Evolutionary conservation across 2,888 invertebrate species (phyloP), one percentile per base, ranked within the genome.

Genomic region (Didymodactylos carnosus): DNA sequence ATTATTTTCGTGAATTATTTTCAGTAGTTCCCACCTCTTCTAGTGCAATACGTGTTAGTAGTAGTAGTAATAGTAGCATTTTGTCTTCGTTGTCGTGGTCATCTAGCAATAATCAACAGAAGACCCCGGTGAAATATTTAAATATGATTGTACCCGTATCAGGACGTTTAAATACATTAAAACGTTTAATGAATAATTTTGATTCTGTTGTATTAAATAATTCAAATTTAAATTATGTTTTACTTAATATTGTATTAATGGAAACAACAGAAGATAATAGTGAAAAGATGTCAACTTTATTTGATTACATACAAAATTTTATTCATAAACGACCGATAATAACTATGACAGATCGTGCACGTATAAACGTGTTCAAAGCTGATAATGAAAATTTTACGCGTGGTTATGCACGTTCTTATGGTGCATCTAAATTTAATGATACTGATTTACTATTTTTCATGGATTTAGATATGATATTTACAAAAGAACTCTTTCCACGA

Each of bases 381-480:
- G 25, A 71, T 13, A 19, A 39, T 7, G 29, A 35, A 51, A 74
- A 71, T 35, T 74, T 74, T 69, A 71, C 74, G n/a, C 74, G 74
- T 10, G 71, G 71, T 10, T 71, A 53, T 39, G 74, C 95, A 97
- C 3, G 97, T 97, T 69, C 72, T 75, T 76, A 80, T 43, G 83
- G 82, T 10, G 79, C 80, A 27, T 77, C 78, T 39, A 77, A 79
- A 35, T 80, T 82, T 62, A 84, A 86, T 0, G 85, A 86, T 62
- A 87, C 89, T 73, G 88, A 90, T 78, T 84, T 94, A 75, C 85
- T 94, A 78, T 89, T 95, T 80, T 93, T 97, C 81, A 88, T 95
- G 46, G 97, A 98, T 83, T 95, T 98, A 1, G 97, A 98, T 83
- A 94, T 98, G 85, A 87, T 90, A 79, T 92, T 95, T 81, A 89